These are phyloP conservation scores for Megaceryle alcyon DNA, from an alignment of 2,797 vertebrate genomes.

Conservation along the genomic window DNA sequence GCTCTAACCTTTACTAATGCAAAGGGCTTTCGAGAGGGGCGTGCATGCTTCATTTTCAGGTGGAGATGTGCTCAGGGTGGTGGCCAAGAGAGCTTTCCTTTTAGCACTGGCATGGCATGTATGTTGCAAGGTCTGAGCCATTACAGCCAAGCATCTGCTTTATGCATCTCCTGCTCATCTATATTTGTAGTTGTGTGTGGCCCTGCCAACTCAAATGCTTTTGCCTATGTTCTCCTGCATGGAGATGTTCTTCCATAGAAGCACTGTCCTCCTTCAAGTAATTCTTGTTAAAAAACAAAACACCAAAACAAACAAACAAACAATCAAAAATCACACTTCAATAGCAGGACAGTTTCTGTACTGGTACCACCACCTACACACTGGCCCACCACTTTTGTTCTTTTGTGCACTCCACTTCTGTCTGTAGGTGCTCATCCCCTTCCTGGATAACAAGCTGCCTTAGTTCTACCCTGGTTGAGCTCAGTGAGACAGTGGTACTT, in stretches of 20 bases:
- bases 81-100: not conserved
- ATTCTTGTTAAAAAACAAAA: not conserved
- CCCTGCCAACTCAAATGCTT: not conserved
- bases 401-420: not conserved
- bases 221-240: not conserved
- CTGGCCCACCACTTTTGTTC: not conserved
- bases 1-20: not conserved
- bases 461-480: not conserved
- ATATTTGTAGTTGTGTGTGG: not conserved
- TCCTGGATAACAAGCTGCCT: not conserved
- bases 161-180: not conserved
- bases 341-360: not conserved
- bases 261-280: not conserved
- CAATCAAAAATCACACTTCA: not conserved
- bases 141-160: not conserved
- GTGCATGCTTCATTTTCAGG: not conserved
- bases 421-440: not conserved
- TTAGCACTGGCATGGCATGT: not conserved
- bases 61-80: not conserved
- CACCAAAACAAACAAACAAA: not conserved
- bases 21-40: not conserved
- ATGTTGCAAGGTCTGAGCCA: not conserved
- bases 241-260: not conserved
- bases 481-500: not conserved
- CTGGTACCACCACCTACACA: not conserved